Conservation (phyloP, 1,140 invertebrate species). For the Agrilus planipennis region DNA sequence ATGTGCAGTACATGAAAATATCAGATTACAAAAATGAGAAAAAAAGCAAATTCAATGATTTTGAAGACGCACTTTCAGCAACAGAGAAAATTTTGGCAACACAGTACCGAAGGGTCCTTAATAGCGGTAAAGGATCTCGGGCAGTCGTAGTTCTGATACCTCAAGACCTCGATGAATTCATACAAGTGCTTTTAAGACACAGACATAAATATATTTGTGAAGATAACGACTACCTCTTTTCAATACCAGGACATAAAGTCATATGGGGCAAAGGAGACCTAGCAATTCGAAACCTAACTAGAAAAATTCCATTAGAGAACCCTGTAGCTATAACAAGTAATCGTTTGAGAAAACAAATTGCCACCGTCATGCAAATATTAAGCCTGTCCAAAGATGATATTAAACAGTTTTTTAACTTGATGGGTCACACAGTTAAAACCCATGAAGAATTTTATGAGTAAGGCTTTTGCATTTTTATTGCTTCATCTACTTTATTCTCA, state of each 20-base stretch:
- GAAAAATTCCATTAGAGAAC: constrained; percentile 10
- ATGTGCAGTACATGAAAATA: too few species aligned
- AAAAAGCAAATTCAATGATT: too few species aligned
- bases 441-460: constrained; percentile 19
- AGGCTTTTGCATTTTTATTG: constrained; percentile 3
- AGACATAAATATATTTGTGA: constrained; percentile 10
- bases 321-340: constrained; percentile 8
- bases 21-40: too few species aligned
- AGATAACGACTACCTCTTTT: constrained; percentile 9
- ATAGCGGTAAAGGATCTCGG: constrained; percentile 10
- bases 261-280: constrained; percentile 13
- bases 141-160: constrained; percentile 11
- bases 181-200: constrained; percentile 3
- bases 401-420: constrained; percentile 16
- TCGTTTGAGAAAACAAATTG: constrained; percentile 13
- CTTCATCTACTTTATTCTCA: not conserved
- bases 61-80: too few species aligned
- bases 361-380: constrained; percentile 14
- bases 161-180: constrained; percentile 5
- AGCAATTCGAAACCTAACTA: constrained; percentile 11
- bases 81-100: too few species aligned
- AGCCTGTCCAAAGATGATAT: constrained; percentile 16
- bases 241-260: constrained; percentile 9
- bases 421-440: constrained; percentile 19
- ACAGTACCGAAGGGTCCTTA: constrained; percentile 10